Evolutionary conservation across 2,797 vertebrate species (phyloP), one percentile per base, ranked within the genome.

Genomic region (Acanthurus lineatus): DNA sequence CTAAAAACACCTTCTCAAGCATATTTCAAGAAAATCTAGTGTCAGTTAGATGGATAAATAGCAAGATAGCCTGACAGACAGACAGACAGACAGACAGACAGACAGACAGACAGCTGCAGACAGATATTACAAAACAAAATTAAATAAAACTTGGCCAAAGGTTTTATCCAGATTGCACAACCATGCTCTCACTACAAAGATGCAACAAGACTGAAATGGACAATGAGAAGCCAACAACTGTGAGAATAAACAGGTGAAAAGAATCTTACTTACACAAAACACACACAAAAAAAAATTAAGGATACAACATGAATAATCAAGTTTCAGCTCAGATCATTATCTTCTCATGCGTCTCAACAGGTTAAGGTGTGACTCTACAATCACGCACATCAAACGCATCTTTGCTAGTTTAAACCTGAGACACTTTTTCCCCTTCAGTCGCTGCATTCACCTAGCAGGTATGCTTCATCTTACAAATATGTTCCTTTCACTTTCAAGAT

Each of bases 301-400:
- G 60, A 59, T 2, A 6, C 19, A 53, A 9, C 28, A 47, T 6
- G 48, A 72, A 42, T 44, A 68, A 74, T 74, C 5, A 47, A 45
- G 72, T 28, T 65, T 62, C 42, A 45, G 65, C 57, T 80, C 40
- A 28, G 47, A 84, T 76, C 51, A 15, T n/a, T 38, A 79, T 69
- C 54, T 62, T 2, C 5, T 64, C 40, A 49, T 77, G 45, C 81
- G 79, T 74, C 76, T 86, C 67, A 88, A 85, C 76, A 83, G 64
- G 82, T 73, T 15, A 20, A 68, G 58, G 71, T 82, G 68, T 75
- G 78, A 80, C 63, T 40, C 38, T 40, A 40, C 38, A 40, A 40
- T 40, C 38, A 9, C 38, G 9, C 38, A 40, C 38, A 9, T 40
- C 38, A 40, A 40, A 40, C 14, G 44, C 14, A 47, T 25, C 62